Evolutionary conservation across 2,797 vertebrate genomes (phyloP).

Genomic region (Telmatherina bonti): DNA sequence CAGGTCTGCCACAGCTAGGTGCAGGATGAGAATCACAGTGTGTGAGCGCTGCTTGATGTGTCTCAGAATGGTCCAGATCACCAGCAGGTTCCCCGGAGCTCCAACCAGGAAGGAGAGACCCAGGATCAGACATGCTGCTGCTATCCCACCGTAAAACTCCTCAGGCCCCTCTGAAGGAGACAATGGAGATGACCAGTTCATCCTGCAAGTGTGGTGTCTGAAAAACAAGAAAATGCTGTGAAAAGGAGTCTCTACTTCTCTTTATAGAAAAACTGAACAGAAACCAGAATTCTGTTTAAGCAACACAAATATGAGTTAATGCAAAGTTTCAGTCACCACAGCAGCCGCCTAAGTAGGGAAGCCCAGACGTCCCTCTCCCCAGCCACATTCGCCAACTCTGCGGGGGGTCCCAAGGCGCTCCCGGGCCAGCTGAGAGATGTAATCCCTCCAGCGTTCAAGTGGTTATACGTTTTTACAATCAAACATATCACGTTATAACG

Average conservation of each 20-base stretch:
- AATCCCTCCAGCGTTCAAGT: too few species aligned
- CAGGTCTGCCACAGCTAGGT: slow-evolving; percentile 87
- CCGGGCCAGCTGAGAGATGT: too few species aligned
- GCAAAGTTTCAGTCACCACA: neutral
- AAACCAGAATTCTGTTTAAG: neutral
- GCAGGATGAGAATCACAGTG: slow-evolving; percentile 88
- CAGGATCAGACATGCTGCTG: slow-evolving; percentile 82
- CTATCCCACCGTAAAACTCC: slow-evolving; percentile 61
- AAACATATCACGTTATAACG: too few species aligned
- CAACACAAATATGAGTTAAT: neutral
- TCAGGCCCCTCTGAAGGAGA: slow-evolving; percentile 39
- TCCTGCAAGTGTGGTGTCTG: slow-evolving; percentile 68
- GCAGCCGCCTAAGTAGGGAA: too few species aligned
- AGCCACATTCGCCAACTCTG: too few species aligned
- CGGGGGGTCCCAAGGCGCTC: too few species aligned
- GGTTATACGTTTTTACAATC: too few species aligned
- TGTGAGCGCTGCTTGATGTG: slow-evolving; percentile 85
- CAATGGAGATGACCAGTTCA: slow-evolving; percentile 62
- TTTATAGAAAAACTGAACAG: neutral
- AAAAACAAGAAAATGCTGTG: slow-evolving; percentile 59
- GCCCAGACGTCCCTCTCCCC: too few species aligned
- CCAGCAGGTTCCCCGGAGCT: slow-evolving; percentile 86
- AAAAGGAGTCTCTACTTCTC: slow-evolving; percentile 77
- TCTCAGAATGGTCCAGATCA: slow-evolving; percentile 88
- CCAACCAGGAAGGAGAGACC: slow-evolving; percentile 86